Evolutionary conservation across 1,140 invertebrate species (phyloP).

Genomic region (Drusus annulatus): DNA sequence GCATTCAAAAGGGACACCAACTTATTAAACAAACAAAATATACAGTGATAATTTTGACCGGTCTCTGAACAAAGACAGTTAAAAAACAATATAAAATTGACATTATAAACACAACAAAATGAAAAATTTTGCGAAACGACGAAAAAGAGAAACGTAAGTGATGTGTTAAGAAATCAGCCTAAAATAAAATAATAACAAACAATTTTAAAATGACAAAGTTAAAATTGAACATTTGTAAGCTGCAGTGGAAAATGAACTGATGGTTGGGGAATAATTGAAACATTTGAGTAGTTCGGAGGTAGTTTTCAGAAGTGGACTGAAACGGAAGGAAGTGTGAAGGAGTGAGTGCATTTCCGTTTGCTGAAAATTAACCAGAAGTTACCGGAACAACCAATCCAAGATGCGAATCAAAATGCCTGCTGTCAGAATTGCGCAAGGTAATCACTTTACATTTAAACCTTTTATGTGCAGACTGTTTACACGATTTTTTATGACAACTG

Average conservation of each 20-base stretch:
- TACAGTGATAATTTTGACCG: too few relatives aligned
- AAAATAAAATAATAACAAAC: slow-evolving; percentile 15
- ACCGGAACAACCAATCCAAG: slow-evolving; percentile 70
- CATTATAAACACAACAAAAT: not conserved
- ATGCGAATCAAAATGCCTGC: slow-evolving; percentile 97
- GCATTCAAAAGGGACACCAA: not conserved
- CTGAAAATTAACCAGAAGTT: slow-evolving; percentile 39
- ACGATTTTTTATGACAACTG: too few relatives aligned
- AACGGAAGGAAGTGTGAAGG: slow-evolving; percentile 23
- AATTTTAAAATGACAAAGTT: slow-evolving; percentile 14
- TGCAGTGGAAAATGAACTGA: slow-evolving; percentile 6
- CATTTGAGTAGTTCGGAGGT: not conserved
- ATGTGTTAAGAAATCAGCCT: not conserved
- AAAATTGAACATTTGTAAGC: slow-evolving; percentile 20
- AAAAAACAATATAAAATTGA: not conserved
- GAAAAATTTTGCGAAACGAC: slow-evolving; percentile 33
- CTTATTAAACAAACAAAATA: not conserved
- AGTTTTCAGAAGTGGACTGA: slow-evolving; percentile 26
- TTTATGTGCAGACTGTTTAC: too few relatives aligned
- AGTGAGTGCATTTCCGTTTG: slow-evolving; percentile 19
- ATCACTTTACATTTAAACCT: slow-evolving; percentile 30
- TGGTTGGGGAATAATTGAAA: not conserved
- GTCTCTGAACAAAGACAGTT: too few relatives aligned
- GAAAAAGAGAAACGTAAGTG: slow-evolving; percentile 33
- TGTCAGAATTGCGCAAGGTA: slow-evolving; percentile 94